These are phyloP conservation scores for Heptascelio sp. DNA, from an alignment of 2,888 invertebrate species.

Conservation along the genomic window DNA sequence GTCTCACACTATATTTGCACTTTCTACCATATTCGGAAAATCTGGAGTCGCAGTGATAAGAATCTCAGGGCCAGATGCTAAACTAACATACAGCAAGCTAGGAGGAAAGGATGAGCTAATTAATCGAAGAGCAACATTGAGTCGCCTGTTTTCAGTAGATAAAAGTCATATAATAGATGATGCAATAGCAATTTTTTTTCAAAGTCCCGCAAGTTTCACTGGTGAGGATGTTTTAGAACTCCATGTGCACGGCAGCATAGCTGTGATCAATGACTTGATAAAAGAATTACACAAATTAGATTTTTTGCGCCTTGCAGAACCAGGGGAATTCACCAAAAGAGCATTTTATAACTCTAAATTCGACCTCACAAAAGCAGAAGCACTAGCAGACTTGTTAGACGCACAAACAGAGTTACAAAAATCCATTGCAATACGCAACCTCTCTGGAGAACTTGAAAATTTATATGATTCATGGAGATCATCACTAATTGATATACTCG, in stretches of 20 bases:
- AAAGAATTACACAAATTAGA: conserved; percentile 20
- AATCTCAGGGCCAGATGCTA: no score
- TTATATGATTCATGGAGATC: conserved; percentile 5
- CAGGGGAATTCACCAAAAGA: conserved; percentile 38
- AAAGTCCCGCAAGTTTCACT: no score
- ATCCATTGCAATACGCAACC: conserved; percentile 5
- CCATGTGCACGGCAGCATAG: conserved; percentile 37
- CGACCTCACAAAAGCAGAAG: conserved; percentile 39
- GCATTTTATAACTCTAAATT: conserved; percentile 46
- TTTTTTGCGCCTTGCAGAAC: conserved; percentile 20
- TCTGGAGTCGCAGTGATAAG: no score
- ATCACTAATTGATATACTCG: conserved; percentile 15
- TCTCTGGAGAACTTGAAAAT: conserved; percentile 19
- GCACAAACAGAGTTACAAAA: conserved; percentile 18
- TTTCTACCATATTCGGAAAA: no score
- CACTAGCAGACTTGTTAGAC: conserved; percentile 46
- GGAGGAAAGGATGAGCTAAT: no score
- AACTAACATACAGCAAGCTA: no score
- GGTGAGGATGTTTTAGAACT: conserved; percentile 47
- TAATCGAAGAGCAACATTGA: no score
- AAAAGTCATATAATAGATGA: no score
- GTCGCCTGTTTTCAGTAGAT: no score
- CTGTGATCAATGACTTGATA: conserved; percentile 17
- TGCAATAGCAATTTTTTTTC: no score
- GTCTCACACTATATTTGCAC: no score